Percentiles rank a stretch among this genome's conserved stretches.
phyloP scores from a whole-genome alignment of 2,888 invertebrate species.

The Ochlodes sylvanus region DNA sequence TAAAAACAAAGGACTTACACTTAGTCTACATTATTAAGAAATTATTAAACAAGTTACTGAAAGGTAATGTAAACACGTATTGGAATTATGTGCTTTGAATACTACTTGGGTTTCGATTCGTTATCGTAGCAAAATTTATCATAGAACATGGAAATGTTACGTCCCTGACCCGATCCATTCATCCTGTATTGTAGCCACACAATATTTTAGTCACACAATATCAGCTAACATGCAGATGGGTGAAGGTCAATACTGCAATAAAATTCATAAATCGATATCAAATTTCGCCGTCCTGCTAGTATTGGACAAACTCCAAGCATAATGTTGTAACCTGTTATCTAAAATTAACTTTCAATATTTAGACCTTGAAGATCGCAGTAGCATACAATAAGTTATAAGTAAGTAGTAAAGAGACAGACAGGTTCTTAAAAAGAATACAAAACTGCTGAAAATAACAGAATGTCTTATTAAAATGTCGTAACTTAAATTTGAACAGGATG shows the following conservation, averaged over 20 bases:
- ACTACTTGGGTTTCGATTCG: neutral
- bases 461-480: no score
- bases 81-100: no score
- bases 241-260: constrained; percentile 21
- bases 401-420: neutral
- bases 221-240: constrained; percentile 12
- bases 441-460: no score
- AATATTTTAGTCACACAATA: neutral
- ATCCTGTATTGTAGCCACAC: neutral
- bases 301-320: constrained; percentile 3
- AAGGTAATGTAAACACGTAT: no score
- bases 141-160: neutral
- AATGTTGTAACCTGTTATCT: neutral
- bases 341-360: neutral
- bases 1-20: no score
- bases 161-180: constrained; percentile 3
- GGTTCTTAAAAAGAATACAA: neutral
- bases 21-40: no score
- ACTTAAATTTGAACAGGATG: no score
- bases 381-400: neutral
- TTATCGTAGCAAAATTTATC: constrained; percentile 4
- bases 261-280: neutral
- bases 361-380: neutral
- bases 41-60: no score
- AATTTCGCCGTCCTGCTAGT: neutral